Base-by-base conservation (phyloP, 2,113 vertebrate genomes). In the Eira barbara region DNA sequence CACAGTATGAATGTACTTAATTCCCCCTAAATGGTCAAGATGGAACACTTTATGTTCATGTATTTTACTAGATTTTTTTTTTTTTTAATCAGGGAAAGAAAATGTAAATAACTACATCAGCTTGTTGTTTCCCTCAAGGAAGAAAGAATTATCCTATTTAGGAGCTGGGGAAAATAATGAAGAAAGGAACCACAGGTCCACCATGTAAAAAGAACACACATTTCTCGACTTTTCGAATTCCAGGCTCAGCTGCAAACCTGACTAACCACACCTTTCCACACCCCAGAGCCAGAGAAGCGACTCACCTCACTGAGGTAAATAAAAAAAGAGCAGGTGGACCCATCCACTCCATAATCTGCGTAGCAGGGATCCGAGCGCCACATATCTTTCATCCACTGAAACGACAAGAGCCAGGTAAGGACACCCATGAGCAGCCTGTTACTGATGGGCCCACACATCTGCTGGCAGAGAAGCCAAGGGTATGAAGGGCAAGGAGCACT, bases 231-330 rank as follows among this genome's bases (percentile, higher is more conserved):
- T 80, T 93, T 73, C 36, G 45, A 91, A 67, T 34, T 85, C 61
- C 2, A 96, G 69, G 12, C 12, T n/a, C 2, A 42, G 69, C 2
- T 29, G 12, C 18, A 36, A 6, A n/a, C 57, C 23, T 47, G 63
- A 18, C 17, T 6, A 7, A 17, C 1, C n/a, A 71, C 39, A 49
- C 4, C 71, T 36, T 42, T 29, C 2, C 0, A 34, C 2, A 39
- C 6, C 9, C 25, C 49, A 4, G 73, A 86, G 23, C 39, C 67
- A 59, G 3, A 63, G 63, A 71, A 67, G 42, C 63, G 49, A 98
- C 99, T 99, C 95, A 99, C 99, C 99, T 99, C 99, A 98, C 99
- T 99, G 98, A 99, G 99, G 99, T 99, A 99, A 99, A 99, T 99
- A 99, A 99, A 99, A 98, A 99, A 99, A 92, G 99, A 99, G 98